phyloP scores from a whole-genome alignment of 2,113 vertebrate species.

The Lathamus discolor region DNA sequence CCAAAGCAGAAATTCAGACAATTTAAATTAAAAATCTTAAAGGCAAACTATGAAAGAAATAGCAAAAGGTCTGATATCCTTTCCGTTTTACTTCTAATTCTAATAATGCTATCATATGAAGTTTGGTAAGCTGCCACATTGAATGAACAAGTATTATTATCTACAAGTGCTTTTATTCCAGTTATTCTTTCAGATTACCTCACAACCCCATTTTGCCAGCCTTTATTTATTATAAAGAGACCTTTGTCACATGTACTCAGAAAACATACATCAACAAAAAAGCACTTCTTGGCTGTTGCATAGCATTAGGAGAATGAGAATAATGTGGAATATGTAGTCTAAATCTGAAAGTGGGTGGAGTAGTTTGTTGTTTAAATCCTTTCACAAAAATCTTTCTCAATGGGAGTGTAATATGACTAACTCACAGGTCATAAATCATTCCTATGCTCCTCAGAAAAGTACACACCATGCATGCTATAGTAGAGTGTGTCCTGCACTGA shows the following conservation, averaged over 20 bases:
- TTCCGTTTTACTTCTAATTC: not conserved
- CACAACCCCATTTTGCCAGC: not conserved
- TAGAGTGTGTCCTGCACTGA: not conserved
- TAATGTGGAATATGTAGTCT: not conserved
- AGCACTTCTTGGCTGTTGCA: not conserved
- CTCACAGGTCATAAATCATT: not conserved
- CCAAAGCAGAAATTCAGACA: not conserved
- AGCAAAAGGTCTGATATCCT: not conserved
- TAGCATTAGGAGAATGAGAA: not conserved
- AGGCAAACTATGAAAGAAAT: not conserved
- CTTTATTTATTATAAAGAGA: not conserved
- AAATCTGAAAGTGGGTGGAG: not conserved
- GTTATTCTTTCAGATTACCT: not conserved
- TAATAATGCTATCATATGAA: not conserved
- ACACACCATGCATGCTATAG: fast-evolving
- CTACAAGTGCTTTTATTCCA: not conserved
- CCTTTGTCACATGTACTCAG: not conserved
- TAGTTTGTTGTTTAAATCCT: not conserved
- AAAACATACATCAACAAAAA: not conserved
- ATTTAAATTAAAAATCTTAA: not conserved
- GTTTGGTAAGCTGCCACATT: not conserved
- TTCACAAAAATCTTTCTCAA: not conserved
- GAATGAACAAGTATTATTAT: not conserved
- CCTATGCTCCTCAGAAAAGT: not conserved
- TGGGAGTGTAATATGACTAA: not conserved